Conservation (phyloP, 2,888 invertebrate genomes). For the Harpagoxenus sublaevis region DNA sequence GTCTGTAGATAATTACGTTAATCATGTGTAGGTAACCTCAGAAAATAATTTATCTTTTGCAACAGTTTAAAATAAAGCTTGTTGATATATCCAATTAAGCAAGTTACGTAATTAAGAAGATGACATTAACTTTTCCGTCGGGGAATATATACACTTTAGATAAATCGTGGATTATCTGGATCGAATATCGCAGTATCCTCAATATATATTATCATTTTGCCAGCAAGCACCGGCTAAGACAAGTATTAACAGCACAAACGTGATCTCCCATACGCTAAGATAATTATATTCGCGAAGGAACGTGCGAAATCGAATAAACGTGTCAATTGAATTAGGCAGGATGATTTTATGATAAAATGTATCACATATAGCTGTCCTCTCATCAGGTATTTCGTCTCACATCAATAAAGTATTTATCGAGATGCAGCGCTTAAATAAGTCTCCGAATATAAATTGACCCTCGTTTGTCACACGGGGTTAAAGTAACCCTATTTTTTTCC, state of each 20-base stretch:
- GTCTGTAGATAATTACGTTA: background rate
- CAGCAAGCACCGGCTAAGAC: background rate
- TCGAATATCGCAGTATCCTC: background rate
- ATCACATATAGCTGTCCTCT: background rate
- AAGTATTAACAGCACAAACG: background rate
- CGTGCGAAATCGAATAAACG: background rate
- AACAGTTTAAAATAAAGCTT: background rate
- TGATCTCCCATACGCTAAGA: conserved; percentile 20
- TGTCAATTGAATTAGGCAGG: background rate
- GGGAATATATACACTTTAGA: background rate
- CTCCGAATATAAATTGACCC: background rate
- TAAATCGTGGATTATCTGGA: background rate
- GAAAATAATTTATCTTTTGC: conserved; percentile 16
- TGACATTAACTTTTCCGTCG: background rate
- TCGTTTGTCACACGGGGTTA: too few species aligned
- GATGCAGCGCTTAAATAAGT: background rate
- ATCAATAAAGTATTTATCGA: background rate
- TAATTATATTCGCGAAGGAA: conserved; percentile 35
- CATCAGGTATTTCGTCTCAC: background rate
- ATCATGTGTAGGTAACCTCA: background rate
- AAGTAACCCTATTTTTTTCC: too few species aligned
- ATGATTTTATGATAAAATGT: background rate
- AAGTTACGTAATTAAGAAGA: conserved; percentile 14
- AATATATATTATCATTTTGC: conserved; percentile 28
- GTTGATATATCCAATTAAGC: background rate